Evolutionary conservation across 2,797 vertebrate species (phyloP).

Genomic region (Poliocrania exsul): DNA sequence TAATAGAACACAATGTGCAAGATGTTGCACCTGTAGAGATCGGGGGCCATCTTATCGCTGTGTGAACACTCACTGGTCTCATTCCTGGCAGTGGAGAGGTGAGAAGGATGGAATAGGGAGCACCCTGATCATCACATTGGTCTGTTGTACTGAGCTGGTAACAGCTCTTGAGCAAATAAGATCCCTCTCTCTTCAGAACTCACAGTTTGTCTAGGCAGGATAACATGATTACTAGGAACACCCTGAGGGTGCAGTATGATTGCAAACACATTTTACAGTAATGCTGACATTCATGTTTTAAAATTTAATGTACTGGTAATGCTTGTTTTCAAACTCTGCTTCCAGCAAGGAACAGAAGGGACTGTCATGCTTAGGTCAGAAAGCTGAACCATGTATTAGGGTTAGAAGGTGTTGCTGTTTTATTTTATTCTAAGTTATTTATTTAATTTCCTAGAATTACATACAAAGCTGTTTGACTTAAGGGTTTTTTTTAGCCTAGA

Average conservation of each 20-base stretch:
- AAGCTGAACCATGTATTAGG: neutral
- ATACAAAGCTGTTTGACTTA: neutral
- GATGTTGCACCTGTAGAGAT: neutral
- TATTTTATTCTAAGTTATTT: neutral
- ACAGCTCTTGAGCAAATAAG: neutral
- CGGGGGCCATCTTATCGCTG: neutral
- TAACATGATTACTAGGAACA: neutral
- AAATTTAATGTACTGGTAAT: neutral
- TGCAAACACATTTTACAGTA: constrained; percentile 26
- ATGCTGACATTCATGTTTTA: neutral
- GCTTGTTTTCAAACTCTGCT: constrained; percentile 9
- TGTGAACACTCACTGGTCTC: neutral
- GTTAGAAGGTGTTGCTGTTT: neutral
- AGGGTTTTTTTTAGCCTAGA: neutral
- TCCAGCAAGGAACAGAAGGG: neutral
- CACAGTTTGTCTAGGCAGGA: neutral
- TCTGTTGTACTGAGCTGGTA: neutral
- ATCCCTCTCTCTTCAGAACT: neutral
- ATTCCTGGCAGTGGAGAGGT: neutral
- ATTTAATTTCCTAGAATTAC: neutral
- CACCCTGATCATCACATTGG: accelerated
- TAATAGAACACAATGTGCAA: neutral
- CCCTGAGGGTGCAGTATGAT: neutral
- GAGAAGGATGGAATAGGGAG: neutral
- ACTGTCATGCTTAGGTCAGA: neutral